These are phyloP conservation scores for Anser brachyrhynchus DNA, from an alignment of 2,113 vertebrate genomes.

Conservation along the genomic window DNA sequence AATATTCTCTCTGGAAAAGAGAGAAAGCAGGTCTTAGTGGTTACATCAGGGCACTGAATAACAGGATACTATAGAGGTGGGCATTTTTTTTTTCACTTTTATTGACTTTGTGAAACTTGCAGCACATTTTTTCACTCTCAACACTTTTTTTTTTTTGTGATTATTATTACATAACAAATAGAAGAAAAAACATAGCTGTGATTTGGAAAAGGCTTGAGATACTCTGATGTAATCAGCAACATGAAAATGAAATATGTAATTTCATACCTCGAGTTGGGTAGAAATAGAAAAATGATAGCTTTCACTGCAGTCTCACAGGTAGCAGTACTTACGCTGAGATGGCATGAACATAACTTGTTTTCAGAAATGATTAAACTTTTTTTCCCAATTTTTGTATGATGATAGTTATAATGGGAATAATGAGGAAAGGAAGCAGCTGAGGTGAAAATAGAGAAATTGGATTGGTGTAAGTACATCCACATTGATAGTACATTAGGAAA, in stretches of 20 bases:
- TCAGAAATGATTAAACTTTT: background rate
- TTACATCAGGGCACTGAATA: background rate
- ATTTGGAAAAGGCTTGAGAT: background rate
- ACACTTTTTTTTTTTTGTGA: too few species aligned
- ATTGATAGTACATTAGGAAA: background rate
- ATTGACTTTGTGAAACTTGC: background rate
- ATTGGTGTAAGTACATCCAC: background rate
- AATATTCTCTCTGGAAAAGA: background rate
- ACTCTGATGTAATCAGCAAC: background rate
- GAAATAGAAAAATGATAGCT: background rate
- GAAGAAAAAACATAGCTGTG: background rate
- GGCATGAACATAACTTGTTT: background rate
- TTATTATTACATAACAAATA: background rate
- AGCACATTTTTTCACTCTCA: background rate
- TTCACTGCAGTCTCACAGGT: background rate
- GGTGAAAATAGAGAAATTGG: background rate
- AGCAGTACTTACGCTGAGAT: background rate
- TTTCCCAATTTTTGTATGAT: background rate
- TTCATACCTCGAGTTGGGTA: background rate
- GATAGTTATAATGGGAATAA: background rate
- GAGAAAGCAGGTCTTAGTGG: background rate
- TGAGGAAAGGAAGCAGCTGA: background rate
- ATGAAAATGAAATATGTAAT: background rate
- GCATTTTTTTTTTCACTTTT: background rate
- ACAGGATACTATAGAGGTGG: background rate